Base-by-base conservation (phyloP, 1,140 invertebrate genomes). In the Plectrocnemia conspersa region DNA sequence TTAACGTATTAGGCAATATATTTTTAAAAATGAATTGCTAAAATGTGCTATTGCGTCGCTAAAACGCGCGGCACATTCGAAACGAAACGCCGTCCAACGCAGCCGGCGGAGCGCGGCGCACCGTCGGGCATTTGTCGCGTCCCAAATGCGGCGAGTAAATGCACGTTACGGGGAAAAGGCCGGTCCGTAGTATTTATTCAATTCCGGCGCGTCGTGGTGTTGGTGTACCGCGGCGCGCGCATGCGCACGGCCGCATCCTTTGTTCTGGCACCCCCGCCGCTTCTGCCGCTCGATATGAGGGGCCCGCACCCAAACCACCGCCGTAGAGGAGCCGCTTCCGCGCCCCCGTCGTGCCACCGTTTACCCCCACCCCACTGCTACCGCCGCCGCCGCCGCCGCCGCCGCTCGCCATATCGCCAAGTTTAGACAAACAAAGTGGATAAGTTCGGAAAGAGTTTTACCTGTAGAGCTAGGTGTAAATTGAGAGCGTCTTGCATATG, bases 171-270 rank as follows among this genome's bases (percentile, higher is more conserved):
- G 38, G 13, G 5, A n/a, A 23, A n/a, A 44, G 32, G 45, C 35
- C 19, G 45, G 45, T 33, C 27, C 27, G 45, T 33, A 47, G 45
- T 47, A 47, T 47, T 47, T 47, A 47, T 47, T 35, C 22, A 33
- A 24, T 47, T 47, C 27, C 27, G 45, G 1, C n/a, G n/a, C n/a
- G n/a, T n/a, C n/a, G n/a, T 13, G 23, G 45, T 35, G 45, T 47
- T 32, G 45, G 45, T 27, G 42, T 45, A 45, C 42, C 42, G 42
- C 42, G 42, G 42, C 42, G 22, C 29, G 45, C 45, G 45, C 45
- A 27, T 47, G 45, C 45, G 45, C 45, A 27, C 45, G 15, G 22
- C 16, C 27, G 24, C 45, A 32, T 47, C 45, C 45, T 47, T 47
- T 47, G 45, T 47, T 47, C 45, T 47, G 45, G 45, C 27, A 10